These are phyloP conservation scores for Heterotis niloticus DNA, from an alignment of 2,113 vertebrate species.

Conservation along the genomic window DNA sequence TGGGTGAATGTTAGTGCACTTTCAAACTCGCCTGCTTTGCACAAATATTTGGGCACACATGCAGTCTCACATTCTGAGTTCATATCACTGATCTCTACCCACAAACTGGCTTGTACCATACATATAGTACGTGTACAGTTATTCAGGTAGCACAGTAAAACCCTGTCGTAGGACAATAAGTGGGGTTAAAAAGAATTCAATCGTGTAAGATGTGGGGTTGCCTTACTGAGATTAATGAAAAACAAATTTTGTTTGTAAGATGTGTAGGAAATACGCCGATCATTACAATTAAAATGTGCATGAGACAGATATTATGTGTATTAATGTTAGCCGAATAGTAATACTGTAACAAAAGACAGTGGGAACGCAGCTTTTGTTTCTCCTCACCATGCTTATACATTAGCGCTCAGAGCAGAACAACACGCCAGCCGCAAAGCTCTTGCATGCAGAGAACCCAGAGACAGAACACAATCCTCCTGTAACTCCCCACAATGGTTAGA, in stretches of 20 bases:
- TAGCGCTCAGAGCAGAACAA: too few species aligned
- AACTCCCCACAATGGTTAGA: too few species aligned
- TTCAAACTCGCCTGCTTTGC: background rate
- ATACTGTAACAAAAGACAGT: too few species aligned
- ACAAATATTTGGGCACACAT: background rate
- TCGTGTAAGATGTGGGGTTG: background rate
- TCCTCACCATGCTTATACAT: too few species aligned
- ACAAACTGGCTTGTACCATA: background rate
- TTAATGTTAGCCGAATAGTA: too few species aligned
- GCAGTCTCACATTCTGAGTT: background rate
- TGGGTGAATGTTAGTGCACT: background rate
- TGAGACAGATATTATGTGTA: too few species aligned
- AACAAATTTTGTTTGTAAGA: background rate
- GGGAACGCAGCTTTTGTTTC: too few species aligned
- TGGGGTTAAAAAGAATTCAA: background rate
- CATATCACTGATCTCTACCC: background rate
- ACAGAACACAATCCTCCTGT: too few species aligned
- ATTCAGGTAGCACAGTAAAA: background rate
- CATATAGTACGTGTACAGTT: background rate
- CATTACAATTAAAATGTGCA: too few species aligned
- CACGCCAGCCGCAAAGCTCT: too few species aligned
- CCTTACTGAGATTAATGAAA: background rate
- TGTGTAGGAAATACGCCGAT: too few species aligned
- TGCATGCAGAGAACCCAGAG: too few species aligned
- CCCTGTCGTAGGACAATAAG: background rate